A percentile compares a stretch with the other conserved stretches of the same genome.
phyloP scores from a whole-genome alignment of 2,797 vertebrate species.

The Lithobates sylvaticus region DNA sequence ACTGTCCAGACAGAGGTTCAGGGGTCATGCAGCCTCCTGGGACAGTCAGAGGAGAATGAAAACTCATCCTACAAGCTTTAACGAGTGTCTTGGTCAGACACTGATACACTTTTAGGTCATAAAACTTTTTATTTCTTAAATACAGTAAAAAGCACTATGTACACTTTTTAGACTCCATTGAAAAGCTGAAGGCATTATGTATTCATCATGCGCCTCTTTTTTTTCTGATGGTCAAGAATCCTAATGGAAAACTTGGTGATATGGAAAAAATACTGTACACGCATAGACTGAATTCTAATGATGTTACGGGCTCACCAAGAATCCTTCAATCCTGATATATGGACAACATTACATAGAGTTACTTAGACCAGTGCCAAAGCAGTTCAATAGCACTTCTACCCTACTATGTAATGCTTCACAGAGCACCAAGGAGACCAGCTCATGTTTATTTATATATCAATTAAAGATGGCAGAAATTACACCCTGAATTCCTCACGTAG shows the following conservation, averaged over 20 bases:
- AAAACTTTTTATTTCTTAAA: no score
- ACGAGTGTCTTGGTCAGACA: no score
- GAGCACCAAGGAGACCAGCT: constrained; percentile 17
- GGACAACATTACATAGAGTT: constrained; percentile 24
- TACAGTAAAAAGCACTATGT: no score
- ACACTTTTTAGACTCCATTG: no score
- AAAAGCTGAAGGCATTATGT: no score
- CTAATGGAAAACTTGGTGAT: neutral
- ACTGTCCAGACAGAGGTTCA: no score
- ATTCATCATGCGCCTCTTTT: no score
- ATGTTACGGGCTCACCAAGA: neutral
- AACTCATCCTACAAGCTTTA: no score
- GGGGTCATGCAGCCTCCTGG: no score
- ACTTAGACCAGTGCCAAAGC: constrained; percentile 24
- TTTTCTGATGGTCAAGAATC: neutral
- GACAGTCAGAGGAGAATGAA: no score
- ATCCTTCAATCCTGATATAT: constrained; percentile 19
- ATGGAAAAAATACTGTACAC: neutral
- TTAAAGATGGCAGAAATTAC: constrained; percentile 38
- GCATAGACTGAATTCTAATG: neutral
- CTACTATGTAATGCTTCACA: neutral
- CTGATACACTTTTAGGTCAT: no score
- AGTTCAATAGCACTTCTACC: constrained; percentile 31
- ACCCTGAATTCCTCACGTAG: constrained; percentile 27
- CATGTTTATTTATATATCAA: constrained; percentile 47